Conservation (phyloP, 1,140 invertebrate genomes). For the Calephelis nemesis region DNA sequence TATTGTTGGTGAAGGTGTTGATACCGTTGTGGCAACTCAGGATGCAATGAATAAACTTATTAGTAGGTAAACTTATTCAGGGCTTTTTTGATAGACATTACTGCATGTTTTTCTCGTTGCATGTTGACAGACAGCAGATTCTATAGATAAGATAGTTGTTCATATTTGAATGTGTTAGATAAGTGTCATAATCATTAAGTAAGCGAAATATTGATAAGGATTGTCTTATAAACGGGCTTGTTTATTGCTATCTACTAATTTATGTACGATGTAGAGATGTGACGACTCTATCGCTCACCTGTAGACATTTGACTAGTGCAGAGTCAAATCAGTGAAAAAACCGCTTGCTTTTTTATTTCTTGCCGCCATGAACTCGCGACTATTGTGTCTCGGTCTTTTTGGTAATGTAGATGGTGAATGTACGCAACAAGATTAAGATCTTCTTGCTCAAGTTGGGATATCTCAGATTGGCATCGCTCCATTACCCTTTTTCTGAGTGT, state of each 20-base stretch:
- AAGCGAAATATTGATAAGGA: conserved; percentile 8
- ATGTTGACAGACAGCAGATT: conserved; percentile 19
- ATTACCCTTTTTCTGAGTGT: no score
- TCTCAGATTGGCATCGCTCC: no score
- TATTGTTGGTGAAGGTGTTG: conserved; percentile 82
- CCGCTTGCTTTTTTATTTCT: no score
- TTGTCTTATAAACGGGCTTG: background rate
- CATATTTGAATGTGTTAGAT: conserved; percentile 6
- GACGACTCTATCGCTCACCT: no score
- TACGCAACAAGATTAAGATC: no score
- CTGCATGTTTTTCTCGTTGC: conserved; percentile 26
- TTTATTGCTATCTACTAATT: background rate
- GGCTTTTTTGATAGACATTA: conserved; percentile 39
- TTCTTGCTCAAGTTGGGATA: no score
- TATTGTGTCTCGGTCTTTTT: no score
- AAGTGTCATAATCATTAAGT: conserved; percentile 20
- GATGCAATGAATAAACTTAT: conserved; percentile 87
- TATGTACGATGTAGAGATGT: no score
- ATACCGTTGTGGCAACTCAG: conserved; percentile 80
- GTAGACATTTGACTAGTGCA: no score
- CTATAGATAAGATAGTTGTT: conserved; percentile 23
- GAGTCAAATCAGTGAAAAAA: no score
- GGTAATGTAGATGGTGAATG: no score
- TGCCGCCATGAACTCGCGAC: no score
- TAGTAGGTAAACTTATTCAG: conserved; percentile 85